These are phyloP conservation scores for Cerceris ruficornis DNA, from an alignment of 2,888 invertebrate genomes.

Conservation along the genomic window DNA sequence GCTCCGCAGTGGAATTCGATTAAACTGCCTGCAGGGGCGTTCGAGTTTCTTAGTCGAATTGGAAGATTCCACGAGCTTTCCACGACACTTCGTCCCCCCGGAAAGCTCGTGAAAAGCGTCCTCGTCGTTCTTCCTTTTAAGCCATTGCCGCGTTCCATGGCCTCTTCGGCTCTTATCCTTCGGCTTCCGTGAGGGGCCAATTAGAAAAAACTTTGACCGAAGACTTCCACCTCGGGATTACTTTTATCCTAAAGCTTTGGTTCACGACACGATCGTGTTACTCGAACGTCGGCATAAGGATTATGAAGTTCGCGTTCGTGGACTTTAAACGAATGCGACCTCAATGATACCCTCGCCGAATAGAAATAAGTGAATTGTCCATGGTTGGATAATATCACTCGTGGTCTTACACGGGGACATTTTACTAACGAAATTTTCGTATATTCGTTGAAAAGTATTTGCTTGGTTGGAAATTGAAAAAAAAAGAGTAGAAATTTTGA, in stretches of 20 bases:
- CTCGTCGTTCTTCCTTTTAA: conserved; percentile 36
- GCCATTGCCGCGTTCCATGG: conserved; percentile 39
- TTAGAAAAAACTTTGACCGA: conserved; percentile 66
- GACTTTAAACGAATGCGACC: conserved; percentile 23
- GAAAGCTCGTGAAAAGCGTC: conserved; percentile 57
- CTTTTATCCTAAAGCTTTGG: conserved; percentile 63
- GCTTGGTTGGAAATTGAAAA: no score
- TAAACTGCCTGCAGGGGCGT: conserved; percentile 66
- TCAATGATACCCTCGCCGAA: conserved; percentile 8
- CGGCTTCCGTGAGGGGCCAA: conserved; percentile 47
- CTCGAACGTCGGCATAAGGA: conserved; percentile 62
- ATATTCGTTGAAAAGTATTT: no score
- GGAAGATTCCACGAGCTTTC: conserved; percentile 67
- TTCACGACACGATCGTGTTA: conserved; percentile 54
- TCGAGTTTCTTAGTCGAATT: conserved; percentile 73
- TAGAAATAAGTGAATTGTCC: conserved; percentile 7
- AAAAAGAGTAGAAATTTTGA: no score
- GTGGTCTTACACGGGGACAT: no score
- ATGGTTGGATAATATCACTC: no score
- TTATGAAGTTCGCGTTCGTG: conserved; percentile 64
- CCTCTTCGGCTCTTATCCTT: conserved; percentile 28
- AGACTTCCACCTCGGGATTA: conserved; percentile 56
- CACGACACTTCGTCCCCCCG: conserved; percentile 30
- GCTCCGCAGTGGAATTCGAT: conserved; percentile 73
- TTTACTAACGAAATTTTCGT: no score